Evolutionary conservation across 2,888 invertebrate genomes (phyloP), one percentile per base, ranked within the genome.

Genomic region (Drosophila imparisetae): DNA sequence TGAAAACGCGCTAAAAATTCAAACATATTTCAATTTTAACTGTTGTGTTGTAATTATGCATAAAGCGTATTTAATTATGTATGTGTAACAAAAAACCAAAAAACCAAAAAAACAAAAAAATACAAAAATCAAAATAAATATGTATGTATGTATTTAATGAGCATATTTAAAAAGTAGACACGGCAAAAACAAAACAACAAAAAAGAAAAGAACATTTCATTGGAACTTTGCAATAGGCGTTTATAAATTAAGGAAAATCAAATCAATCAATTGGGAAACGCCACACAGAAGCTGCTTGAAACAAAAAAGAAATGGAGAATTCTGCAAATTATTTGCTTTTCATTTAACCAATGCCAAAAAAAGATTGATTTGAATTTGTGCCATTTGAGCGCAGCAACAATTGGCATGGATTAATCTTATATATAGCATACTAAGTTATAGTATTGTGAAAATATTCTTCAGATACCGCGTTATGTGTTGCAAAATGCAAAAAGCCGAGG

Each of bases 31-130:
- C 75, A 90, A 87, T 79, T 90, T 90, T 82, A 84, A 90, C 76
- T 91, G 86, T 90, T 89, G 89, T 89, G 89, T 91, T 90, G 91
- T 89, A 86, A 88, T 89, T 81, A 87, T 81, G 90, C 83, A 81
- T 85, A 87, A 87, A 78, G 75, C 79, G 76, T 90, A 86, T 80
- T 82, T 80, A 74, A 89, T 89, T 89, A 90, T 90, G 86, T 84
- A 86, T 90, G 83, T 90, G 81, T 80, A 83, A 78, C 66, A 82
- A 78, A 78, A 74, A 75, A 61, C 30, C 30, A 30, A 68, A 60
- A 29, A 29, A 29, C 5, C 29, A 5, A 29, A 29, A 27, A 27
- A 27, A 63, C 74, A 75, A 32, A 63, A 49, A 68, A 68, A 78
- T 29, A 65, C 29, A 66, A 66, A 68, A 67, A 50, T 30, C 55